Percentiles rank a stretch among this genome's conserved stretches.
phyloP scores from a whole-genome alignment of 2,797 vertebrate species.

The Acanthopagrus latus region DNA sequence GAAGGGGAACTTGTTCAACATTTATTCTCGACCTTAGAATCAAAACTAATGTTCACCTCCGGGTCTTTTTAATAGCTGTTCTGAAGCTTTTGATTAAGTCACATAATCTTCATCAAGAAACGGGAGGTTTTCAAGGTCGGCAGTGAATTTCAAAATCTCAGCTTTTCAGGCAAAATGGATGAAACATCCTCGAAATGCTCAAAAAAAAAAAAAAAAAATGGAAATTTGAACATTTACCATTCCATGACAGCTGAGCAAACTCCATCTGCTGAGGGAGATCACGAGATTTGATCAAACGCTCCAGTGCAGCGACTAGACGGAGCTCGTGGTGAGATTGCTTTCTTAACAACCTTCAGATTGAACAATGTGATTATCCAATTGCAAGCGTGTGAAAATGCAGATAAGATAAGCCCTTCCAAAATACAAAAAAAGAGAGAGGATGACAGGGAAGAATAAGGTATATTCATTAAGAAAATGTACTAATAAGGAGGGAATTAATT shows the following conservation, averaged over 20 bases:
- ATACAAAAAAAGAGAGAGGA: not conserved
- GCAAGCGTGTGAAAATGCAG: not conserved
- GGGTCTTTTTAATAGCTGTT: not conserved
- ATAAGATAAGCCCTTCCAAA: not conserved
- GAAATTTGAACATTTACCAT: not conserved
- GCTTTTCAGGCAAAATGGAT: not conserved
- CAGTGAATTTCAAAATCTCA: not conserved
- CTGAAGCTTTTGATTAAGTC: not conserved
- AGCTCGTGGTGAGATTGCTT: not conserved
- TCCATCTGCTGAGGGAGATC: not conserved
- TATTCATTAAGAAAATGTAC: not conserved
- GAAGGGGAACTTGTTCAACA: too few species aligned
- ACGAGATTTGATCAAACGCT: conserved; percentile 12
- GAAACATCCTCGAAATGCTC: not conserved
- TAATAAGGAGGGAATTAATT: not conserved
- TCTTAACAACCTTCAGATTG: not conserved
- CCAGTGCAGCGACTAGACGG: not conserved
- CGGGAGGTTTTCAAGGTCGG: not conserved
- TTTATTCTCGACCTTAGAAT: not conserved
- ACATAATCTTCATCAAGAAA: not conserved
- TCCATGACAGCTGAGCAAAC: not conserved
- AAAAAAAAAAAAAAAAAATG: not conserved
- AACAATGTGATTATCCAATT: not conserved
- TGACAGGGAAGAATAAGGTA: not conserved
- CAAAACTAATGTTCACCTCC: not conserved